Conservation (phyloP, 2,797 vertebrate genomes). For the Xiphorhynchus erythropygius region DNA sequence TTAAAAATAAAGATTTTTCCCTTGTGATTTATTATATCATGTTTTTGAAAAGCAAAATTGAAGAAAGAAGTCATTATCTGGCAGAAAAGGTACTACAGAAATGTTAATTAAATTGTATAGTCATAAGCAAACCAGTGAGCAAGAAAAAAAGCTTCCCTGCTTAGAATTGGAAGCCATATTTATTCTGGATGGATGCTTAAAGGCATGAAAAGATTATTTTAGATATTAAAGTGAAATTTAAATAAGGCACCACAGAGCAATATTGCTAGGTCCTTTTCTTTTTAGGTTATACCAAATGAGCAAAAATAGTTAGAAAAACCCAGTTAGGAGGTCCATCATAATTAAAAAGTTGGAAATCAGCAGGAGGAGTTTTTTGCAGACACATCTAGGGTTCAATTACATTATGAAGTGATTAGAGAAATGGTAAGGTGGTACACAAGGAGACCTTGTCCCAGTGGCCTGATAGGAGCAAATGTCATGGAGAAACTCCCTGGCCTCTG, state of each 20-base stretch:
- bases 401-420: accelerated
- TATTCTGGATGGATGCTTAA: slow-evolving; percentile 44
- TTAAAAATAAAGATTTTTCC: slow-evolving; percentile 79
- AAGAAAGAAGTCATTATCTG: slow-evolving; percentile 67
- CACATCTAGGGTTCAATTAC: not conserved
- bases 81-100: slow-evolving; percentile 78
- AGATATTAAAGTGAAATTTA: not conserved
- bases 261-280: not conserved
- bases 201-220: slow-evolving; percentile 22
- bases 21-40: slow-evolving; percentile 75
- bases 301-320: not conserved
- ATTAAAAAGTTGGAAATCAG: not conserved
- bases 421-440: not conserved
- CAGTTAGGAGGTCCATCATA: not conserved
- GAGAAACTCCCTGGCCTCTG: accelerated
- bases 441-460: not conserved
- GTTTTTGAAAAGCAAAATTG: slow-evolving; percentile 59
- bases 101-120: slow-evolving; percentile 79
- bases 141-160: slow-evolving; percentile 53
- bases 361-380: not conserved
- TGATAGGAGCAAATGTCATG: accelerated
- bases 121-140: slow-evolving; percentile 43
- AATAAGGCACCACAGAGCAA: not conserved
- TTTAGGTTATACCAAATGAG: slow-evolving; percentile 13
- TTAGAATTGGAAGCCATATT: slow-evolving; percentile 44